Base-by-base conservation (phyloP, 2,113 vertebrate genomes). In the Onychorhynchus coronatus region DNA sequence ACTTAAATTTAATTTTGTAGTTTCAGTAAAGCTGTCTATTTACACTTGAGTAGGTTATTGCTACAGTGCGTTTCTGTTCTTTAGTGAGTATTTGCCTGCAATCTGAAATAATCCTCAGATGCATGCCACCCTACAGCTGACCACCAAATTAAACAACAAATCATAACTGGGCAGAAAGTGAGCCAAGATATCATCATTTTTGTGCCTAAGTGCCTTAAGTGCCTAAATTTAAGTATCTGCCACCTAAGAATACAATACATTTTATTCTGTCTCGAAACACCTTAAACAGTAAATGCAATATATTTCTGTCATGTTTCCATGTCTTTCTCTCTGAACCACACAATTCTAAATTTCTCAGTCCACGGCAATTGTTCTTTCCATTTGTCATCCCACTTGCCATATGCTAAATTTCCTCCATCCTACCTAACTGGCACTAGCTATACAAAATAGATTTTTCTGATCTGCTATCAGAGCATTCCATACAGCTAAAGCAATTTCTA, bases 341-440 rank as follows among this genome's bases (percentile, higher is more conserved):
- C 14, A 71, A 35, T 85, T 89, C 11, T 80, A 65, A 74, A 81
- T 90, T 87, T 79, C 33, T 89, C 18, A 59, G 31, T 89, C 66
- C 33, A 25, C 85, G 47, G 62, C 28, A 82, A 44, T 82, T 91
- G 42, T 70, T 65, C 35, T 95, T 90, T 88, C 76, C 24, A 58
- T 96, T 94, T 88, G 68, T 74, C 85, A 92, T 85, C 86, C 50
- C 37, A 83, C 79, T 67, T 86, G 41, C n/a, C 75, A 67, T 76
- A 90, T 89, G 42, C 21, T 87, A 76, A 79, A 53, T 91, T 85
- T 85, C 91, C 20, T 88, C 39, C 37, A 77, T 81, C 46, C 55
- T 94, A 41, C 56, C 23, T 71, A 50, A 47, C 50, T 82, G 30
- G 33, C 65, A 74, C 20, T 41, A 53, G 20, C 25, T 81, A 12